Conservation (phyloP, 2,113 vertebrate genomes). For the Anolis carolinensis region DNA sequence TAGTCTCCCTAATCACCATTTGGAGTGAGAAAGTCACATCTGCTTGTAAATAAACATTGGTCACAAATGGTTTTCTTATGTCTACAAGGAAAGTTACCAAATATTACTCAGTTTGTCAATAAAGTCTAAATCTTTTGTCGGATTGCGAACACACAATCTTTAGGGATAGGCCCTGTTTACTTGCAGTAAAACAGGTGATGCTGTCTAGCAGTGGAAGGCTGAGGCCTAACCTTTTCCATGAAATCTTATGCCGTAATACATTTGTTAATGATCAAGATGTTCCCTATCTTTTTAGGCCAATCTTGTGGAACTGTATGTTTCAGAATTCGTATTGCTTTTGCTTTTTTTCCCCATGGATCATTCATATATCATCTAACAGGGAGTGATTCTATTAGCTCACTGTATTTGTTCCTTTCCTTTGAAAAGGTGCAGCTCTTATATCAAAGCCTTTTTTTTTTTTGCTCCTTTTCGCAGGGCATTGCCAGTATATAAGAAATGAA, state of each 20-base stretch:
- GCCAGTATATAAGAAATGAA: background rate
- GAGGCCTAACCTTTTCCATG: background rate
- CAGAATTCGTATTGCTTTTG: background rate
- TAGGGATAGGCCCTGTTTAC: conserved; percentile 59
- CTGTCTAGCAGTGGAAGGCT: conserved; percentile 45
- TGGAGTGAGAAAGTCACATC: background rate
- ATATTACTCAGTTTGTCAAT: conserved; percentile 64
- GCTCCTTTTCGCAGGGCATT: background rate
- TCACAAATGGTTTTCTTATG: conserved; percentile 32
- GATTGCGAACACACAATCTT: conserved; percentile 61
- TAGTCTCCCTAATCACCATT: background rate
- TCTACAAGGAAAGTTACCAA: conserved; percentile 54
- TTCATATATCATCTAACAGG: background rate
- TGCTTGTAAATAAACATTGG: conserved; percentile 20
- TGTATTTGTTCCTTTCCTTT: fast-evolving
- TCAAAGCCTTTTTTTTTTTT: background rate
- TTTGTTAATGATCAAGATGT: background rate
- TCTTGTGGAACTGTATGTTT: background rate
- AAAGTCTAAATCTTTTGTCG: conserved; percentile 67
- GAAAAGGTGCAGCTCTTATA: background rate
- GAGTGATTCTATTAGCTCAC: fast-evolving
- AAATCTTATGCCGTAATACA: background rate
- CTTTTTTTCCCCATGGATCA: background rate
- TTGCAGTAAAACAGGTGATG: conserved; percentile 59
- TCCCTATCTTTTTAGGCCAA: conserved; percentile 12